Conservation (phyloP, 2,888 invertebrate species). For the Polyploca ridens region DNA sequence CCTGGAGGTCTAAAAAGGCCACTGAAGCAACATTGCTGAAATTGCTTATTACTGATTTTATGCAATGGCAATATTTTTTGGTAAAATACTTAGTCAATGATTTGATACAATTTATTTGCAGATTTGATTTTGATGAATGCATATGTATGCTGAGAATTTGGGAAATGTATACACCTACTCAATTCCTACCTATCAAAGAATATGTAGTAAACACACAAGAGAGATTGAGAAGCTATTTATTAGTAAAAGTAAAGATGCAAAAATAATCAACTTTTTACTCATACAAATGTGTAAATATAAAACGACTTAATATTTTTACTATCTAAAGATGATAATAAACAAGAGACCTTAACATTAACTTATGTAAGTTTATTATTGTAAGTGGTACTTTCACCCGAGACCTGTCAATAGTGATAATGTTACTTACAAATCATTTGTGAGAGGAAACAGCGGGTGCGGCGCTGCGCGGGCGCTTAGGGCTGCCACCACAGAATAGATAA, state of each 20-base stretch:
- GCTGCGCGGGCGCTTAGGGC: not conserved
- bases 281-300: not conserved
- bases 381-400: not conserved
- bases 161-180: too few species aligned
- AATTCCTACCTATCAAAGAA: too few species aligned
- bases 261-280: not conserved
- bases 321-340: not conserved
- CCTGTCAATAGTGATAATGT: conserved; percentile 4
- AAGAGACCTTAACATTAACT: not conserved
- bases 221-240: too few species aligned
- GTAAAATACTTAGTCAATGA: too few species aligned
- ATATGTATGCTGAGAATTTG: too few species aligned
- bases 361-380: conserved; percentile 1
- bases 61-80: too few species aligned
- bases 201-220: too few species aligned
- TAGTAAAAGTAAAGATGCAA: not conserved
- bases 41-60: too few species aligned
- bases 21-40: too few species aligned
- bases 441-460: not conserved
- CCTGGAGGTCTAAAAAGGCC: too few species aligned
- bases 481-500: not conserved
- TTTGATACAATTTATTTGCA: not conserved
- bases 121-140: too few species aligned
- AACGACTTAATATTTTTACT: not conserved
- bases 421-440: not conserved